These are phyloP conservation scores for Tapera naevia DNA, from an alignment of 2,797 vertebrate species.

Conservation along the genomic window DNA sequence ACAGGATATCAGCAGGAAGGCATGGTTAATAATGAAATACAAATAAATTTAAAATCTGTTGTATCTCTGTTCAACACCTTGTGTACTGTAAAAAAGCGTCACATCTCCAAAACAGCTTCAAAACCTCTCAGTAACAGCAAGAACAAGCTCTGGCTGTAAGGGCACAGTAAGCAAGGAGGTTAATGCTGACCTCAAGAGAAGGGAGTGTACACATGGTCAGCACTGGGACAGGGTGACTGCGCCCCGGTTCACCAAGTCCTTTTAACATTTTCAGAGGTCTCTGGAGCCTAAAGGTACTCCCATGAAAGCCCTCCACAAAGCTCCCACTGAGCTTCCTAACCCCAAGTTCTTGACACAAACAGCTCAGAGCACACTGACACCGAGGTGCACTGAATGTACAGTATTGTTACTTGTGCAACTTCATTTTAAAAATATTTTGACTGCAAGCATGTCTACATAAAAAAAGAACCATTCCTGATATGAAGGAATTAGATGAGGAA, in stretches of 20 bases:
- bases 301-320: not conserved
- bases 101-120: not conserved
- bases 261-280: not conserved
- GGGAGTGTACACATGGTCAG: rapidly evolving
- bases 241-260: not conserved
- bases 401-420: not conserved
- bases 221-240: too few relatives aligned
- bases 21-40: not conserved
- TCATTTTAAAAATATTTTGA: not conserved
- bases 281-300: not conserved
- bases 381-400: rapidly evolving
- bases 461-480: not conserved
- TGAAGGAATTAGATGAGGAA: constrained; percentile 50
- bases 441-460: not conserved
- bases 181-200: not conserved
- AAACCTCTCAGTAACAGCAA: too few relatives aligned
- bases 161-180: rapidly evolving
- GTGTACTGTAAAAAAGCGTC: rapidly evolving
- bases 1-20: not conserved
- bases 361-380: rapidly evolving
- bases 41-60: too few relatives aligned
- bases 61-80: not conserved
- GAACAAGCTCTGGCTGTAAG: not conserved
- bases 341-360: not conserved
- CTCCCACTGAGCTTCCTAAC: not conserved